phyloP scores from a whole-genome alignment of 2,797 vertebrate species.

The Chromis chromis region DNA sequence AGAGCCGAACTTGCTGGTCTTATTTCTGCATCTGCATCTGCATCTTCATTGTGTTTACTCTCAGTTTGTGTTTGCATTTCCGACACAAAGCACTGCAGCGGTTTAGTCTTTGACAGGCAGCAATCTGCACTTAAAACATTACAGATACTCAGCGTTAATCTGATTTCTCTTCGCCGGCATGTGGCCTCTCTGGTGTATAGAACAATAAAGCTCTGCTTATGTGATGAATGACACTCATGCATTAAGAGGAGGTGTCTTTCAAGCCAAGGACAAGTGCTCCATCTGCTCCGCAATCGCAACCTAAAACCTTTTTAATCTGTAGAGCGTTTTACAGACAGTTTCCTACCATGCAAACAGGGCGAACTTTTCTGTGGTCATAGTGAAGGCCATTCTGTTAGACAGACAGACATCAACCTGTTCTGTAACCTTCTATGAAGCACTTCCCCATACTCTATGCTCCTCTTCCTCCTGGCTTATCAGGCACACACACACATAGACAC shows the following conservation, averaged over 20 bases:
- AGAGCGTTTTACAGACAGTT: slow-evolving; percentile 14
- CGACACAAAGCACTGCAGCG: slow-evolving; percentile 2
- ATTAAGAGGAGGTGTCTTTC: slow-evolving; percentile 34
- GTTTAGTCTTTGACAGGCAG: slow-evolving; percentile 20
- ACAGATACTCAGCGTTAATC: slow-evolving; percentile 28
- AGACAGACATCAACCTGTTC: slow-evolving; percentile 38
- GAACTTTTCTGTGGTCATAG: slow-evolving; percentile 21
- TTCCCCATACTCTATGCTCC: slow-evolving; percentile 2
- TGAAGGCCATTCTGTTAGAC: slow-evolving; percentile 18
- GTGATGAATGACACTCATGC: slow-evolving; percentile 17
- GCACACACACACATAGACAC: slow-evolving; percentile 2
- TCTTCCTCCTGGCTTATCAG: slow-evolving; percentile 52
- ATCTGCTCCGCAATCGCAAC: background rate
- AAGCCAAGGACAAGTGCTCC: slow-evolving; percentile 15
- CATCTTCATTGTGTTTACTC: background rate
- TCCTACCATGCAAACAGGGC: slow-evolving; percentile 21
- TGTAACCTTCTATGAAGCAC: slow-evolving; percentile 47
- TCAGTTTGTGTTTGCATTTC: slow-evolving; percentile 23
- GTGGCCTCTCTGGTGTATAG: slow-evolving; percentile 5
- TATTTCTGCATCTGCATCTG: slow-evolving; percentile 9
- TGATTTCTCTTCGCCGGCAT: slow-evolving; percentile 13
- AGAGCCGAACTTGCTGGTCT: slow-evolving; percentile 13
- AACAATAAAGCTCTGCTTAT: slow-evolving; percentile 29
- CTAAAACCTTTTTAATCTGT: slow-evolving; percentile 29
- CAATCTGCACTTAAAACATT: slow-evolving; percentile 37